Conservation (phyloP, 2,888 invertebrate genomes). For the Chironomus riparius region DNA sequence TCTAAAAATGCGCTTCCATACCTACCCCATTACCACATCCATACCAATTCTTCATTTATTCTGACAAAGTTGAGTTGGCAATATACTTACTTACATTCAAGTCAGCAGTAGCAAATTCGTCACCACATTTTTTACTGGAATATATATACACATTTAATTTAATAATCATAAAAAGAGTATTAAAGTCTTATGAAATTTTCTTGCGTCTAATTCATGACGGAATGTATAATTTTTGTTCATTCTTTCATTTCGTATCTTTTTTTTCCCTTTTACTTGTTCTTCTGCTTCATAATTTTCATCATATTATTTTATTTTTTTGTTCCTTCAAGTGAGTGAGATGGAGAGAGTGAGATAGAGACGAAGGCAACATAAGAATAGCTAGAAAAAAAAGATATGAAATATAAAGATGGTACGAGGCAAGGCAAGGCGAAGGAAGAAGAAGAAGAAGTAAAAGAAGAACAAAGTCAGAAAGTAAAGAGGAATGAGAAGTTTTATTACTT, state of each 20-base stretch:
- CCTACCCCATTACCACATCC: too few species aligned
- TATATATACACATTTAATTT: constrained; percentile 9
- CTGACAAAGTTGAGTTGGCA: too few species aligned
- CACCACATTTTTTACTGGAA: constrained; percentile 1
- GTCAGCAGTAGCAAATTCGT: neutral
- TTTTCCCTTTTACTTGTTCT: neutral
- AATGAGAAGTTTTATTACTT: constrained; percentile 7
- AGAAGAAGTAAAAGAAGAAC: constrained; percentile 1
- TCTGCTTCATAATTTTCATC: neutral
- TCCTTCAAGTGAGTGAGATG: too few species aligned
- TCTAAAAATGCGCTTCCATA: too few species aligned
- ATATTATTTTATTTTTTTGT: too few species aligned
- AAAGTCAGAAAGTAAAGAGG: neutral
- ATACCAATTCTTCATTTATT: too few species aligned
- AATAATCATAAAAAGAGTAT: constrained; percentile 21
- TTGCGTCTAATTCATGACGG: constrained; percentile 14
- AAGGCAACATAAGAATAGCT: neutral
- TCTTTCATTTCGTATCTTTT: neutral
- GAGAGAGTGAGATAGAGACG: too few species aligned
- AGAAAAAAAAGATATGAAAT: neutral
- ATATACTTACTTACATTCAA: too few species aligned
- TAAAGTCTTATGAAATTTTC: constrained; percentile 23
- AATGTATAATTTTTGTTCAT: constrained; percentile 16
- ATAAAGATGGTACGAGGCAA: neutral
- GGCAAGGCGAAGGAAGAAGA: neutral